Evolutionary conservation across 1,140 invertebrate species (phyloP), one percentile per base, ranked within the genome.

Genomic region (Oryctes rhinoceros): DNA sequence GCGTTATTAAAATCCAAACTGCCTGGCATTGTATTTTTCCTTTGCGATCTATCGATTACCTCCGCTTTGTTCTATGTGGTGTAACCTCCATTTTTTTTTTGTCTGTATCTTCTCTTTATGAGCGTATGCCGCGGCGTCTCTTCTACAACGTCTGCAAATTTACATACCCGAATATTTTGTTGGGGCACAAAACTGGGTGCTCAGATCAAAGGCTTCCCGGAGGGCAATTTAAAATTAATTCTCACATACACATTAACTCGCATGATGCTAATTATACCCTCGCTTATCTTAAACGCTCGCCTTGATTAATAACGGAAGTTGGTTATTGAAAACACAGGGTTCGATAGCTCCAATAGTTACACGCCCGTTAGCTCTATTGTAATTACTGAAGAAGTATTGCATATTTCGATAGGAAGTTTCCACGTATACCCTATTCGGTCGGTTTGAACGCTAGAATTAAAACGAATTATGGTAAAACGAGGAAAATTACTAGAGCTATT

Each of bases 241-340:
- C 65, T 71, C 78, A 9, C 78, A 30, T 24, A 18, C 53, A 59
- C 39, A 59, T 65, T 79, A 65, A 65, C 49, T 18, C 59, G 10
- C 37, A 79, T 65, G 78, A 79, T 79, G 53, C 65, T 79, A 79
- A 79, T 79, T 79, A 79, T 79, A 65, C 39, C 67, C 6, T 59
- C 53, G 53, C 15, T 18, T 59, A 59, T 59, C 18, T 59, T 6
- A 59, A 59, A 59, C 18, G 7, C 4, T n/a, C 1, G 53, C 53
- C 2, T 15, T 59, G 53, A 11, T 18, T 59, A 59, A 59, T 18
- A 59, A 59, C 53, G n/a, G 53, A 59, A 59, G 18, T n/a, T 18
- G 15, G 53, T 15, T 59, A 59, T 59, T 59, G 53, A 59, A 59
- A 59, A 18, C 18, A 3, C n/a, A 59, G 1, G 1, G 18, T 59